Evolutionary conservation across 2,888 invertebrate species (phyloP).

Genomic region (Clitarchus hookeri): DNA sequence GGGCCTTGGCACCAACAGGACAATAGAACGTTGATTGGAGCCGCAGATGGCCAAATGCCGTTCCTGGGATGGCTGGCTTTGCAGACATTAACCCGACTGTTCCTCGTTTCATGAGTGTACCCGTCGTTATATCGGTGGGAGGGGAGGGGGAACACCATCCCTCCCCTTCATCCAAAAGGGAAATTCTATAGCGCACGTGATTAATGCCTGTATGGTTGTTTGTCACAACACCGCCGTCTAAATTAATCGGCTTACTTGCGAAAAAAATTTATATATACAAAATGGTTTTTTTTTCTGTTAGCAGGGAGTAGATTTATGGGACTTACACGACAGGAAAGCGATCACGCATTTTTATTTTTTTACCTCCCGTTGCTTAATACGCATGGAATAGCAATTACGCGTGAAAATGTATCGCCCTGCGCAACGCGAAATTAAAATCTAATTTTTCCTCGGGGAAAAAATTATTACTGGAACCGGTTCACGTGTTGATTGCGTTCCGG

Average conservation of each 20-base stretch:
- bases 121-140: background rate
- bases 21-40: background rate
- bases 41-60: background rate
- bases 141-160: background rate
- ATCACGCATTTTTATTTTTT: background rate
- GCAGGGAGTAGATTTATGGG: background rate
- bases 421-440: background rate
- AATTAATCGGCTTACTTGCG: slow-evolving; percentile 3
- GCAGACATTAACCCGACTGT: background rate
- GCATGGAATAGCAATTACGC: background rate
- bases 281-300: background rate
- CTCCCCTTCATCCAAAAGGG: background rate
- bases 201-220: background rate
- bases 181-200: background rate
- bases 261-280: background rate
- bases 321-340: background rate
- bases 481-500: too few relatives aligned
- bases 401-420: background rate
- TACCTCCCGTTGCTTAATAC: background rate
- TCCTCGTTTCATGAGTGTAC: background rate
- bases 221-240: slow-evolving; percentile 7
- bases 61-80: background rate
- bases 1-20: background rate
- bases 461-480: too few relatives aligned
- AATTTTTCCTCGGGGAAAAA: background rate